Evolutionary conservation across 2,797 vertebrate species (phyloP), one percentile per base, ranked within the genome.

Genomic region (Macrochelys suwanniensis): DNA sequence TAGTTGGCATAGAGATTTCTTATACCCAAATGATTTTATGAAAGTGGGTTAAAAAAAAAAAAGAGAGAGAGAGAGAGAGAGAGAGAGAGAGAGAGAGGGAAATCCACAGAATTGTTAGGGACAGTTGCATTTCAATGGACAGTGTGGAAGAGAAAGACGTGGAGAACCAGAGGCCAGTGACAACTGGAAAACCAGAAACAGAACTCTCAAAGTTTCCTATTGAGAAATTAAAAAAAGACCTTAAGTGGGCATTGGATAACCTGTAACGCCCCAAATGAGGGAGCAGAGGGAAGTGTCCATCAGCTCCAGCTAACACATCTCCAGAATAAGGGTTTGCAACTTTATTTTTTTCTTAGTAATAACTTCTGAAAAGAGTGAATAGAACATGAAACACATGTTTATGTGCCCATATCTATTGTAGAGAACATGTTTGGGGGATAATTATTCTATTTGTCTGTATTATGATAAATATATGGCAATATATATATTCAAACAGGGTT

Each of bases 21-120:
- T 68, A 68, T 19, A 68, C 42, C 71, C 42, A 26, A 47, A 47
- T 28, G 4, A 45, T 68, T 76, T 76, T 76, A 76, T 45, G 71
- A 8, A 45, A 76, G 23, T 47, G 71, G 5, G 37, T 42, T 21
- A 4, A n/a, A 65, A 61, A 74, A 45, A 25, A 57, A 23, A 54
- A 19, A 19, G 3, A 54, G 9, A 3, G 5, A 3, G 1, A 23
- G 3, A 54, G 23, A 42, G 9, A 71, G 37, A 42, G 68, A 9
- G 9, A 3, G 5, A 3, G 1, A 23, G 3, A 54, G 23, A 42
- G 9, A 71, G 37, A 42, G 68, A 26, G 45, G 42, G 42, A 26
- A 25, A 76, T 76, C 23, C 11, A 25, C 68, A 61, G 4, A 74
- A 0, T 4, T 10, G 23, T 0, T 3, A 3, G 81, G 1, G 21